Evolutionary conservation across 2,113 vertebrate species (phyloP), one percentile per base, ranked within the genome.

Genomic region (Chaetodon auriga): DNA sequence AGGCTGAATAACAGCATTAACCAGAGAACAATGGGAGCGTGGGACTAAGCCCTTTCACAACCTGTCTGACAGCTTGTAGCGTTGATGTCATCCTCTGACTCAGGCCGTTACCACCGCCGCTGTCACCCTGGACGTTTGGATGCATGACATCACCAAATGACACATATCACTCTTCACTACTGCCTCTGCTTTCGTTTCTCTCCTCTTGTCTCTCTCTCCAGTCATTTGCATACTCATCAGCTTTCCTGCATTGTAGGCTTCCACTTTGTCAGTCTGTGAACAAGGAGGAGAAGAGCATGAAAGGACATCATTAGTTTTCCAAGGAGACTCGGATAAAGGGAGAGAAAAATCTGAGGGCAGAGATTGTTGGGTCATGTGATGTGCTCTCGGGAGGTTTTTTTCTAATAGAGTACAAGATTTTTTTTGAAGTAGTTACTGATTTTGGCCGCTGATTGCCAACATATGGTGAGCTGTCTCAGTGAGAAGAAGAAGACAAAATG

Each of bases 31-130:
- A 96, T 92, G 92, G 94, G 88, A 93, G 75, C 62, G 88, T 92
- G 90, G 91, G 90, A 91, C 94, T 95, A 95, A 96, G 95, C 92
- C 93, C 81, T 93, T 89, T 91, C 90, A 86, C 92, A 95, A 94
- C 95, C 94, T 94, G 92, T 95, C 95, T 96, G 95, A 70, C 68
- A 89, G 95, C 92, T 74, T 69, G 89, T 87, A 74, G 65, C 86
- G 87, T 88, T 96, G 96, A 96, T 96, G 95, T 96, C 95, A 96
- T 90, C 90, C 93, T 96, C 94, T 96, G 95, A 96, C 92, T 96
- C 95, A 95, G 93, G 90, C 94, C 86, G 90, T 72, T 92, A 93
- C 92, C 89, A 80, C 83, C 89, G 83, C 90, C 73, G 87, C 93
- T 94, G 91, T 94, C 95, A 95, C 81, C 92, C 91, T 76, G 87